These are phyloP conservation scores for Adelges cooleyi DNA, from an alignment of 1,140 invertebrate genomes.

Conservation along the genomic window DNA sequence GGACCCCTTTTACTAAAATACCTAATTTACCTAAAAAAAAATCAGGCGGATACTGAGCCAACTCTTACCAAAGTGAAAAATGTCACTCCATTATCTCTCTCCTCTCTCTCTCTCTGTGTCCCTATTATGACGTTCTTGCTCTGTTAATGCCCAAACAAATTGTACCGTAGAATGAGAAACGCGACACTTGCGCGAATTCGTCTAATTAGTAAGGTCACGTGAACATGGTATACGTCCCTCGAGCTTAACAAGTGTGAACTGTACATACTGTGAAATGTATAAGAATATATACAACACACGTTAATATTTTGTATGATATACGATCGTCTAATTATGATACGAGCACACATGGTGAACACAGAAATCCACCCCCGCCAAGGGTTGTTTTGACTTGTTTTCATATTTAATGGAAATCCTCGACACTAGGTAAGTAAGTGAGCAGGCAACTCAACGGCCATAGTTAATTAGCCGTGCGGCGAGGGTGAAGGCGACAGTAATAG, in stretches of 20 bases:
- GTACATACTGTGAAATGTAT: too few relatives aligned
- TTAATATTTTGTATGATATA: neutral
- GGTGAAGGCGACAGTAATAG: too few relatives aligned
- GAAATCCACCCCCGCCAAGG: neutral
- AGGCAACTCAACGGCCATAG: neutral
- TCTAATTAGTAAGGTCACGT: conserved; percentile 17
- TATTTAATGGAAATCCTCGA: conserved; percentile 15
- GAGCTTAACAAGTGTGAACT: too few relatives aligned
- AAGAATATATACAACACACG: too few relatives aligned
- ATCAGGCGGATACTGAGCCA: too few relatives aligned
- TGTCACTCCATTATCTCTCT: too few relatives aligned
- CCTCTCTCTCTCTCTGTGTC: too few relatives aligned
- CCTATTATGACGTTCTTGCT: neutral
- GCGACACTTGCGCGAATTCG: conserved; percentile 1
- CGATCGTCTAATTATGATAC: conserved; percentile 22
- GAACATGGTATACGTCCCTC: neutral
- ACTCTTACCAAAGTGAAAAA: too few relatives aligned
- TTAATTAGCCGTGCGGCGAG: conserved; percentile 13
- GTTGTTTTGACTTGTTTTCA: conserved; percentile 16
- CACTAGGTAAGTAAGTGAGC: neutral
- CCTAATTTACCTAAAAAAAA: too few relatives aligned
- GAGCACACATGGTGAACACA: neutral
- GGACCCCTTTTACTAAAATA: neutral
- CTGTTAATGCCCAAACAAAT: conserved; percentile 12
- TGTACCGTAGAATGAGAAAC: neutral